Evolutionary conservation across 2,888 invertebrate genomes (phyloP).

Genomic region (Leucania comma): DNA sequence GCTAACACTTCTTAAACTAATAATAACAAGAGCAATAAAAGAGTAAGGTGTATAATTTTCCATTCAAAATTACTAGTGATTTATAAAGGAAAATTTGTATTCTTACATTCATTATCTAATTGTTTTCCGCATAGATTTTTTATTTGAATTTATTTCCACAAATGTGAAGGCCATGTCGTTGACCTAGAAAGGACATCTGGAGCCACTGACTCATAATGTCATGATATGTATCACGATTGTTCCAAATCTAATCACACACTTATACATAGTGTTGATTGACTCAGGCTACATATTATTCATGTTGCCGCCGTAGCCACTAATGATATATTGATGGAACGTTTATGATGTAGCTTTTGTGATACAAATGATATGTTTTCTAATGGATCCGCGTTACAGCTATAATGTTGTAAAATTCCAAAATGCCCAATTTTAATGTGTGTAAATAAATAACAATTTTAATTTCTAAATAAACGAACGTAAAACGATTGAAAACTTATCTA

Average conservation of each 20-base stretch:
- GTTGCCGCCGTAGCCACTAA: neutral
- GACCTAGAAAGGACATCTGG: slow-evolving; percentile 40
- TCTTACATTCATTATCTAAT: neutral
- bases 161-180: slow-evolving; percentile 27
- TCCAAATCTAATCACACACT: neutral
- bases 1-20: no score
- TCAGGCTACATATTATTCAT: neutral
- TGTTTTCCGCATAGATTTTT: slow-evolving; percentile 14
- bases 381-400: neutral
- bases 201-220: neutral
- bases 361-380: slow-evolving; percentile 1
- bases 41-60: no score
- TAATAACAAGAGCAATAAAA: no score
- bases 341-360: slow-evolving; percentile 1
- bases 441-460: no score
- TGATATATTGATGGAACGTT: slow-evolving; percentile 8
- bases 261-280: neutral
- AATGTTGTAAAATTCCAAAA: neutral
- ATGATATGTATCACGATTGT: slow-evolving; percentile 3
- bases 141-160: slow-evolving; percentile 34
- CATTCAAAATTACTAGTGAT: no score
- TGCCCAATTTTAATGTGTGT: no score
- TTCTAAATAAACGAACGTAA: no score
- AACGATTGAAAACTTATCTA: no score
- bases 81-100: no score